Evolutionary conservation across 2,113 vertebrate species (phyloP), one percentile per base, ranked within the genome.

Genomic region (Lethenteron camtschaticum): DNA sequence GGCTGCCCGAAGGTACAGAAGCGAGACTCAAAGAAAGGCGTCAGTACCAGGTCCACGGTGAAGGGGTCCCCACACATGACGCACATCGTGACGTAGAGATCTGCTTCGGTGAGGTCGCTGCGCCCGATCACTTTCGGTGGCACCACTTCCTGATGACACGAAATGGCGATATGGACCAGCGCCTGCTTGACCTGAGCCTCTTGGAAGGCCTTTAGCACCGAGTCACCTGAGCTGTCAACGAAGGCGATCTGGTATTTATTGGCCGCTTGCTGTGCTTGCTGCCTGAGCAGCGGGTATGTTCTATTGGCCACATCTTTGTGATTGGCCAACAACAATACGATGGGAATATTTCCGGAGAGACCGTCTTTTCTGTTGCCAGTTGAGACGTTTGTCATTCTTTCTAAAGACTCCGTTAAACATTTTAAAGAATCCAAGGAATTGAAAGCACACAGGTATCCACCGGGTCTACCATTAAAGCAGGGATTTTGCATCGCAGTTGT

Each of bases 211-310:
- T 66, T 66, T 66, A 24, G n/a, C 24, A 24, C n/a, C 24, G 63
- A 41, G 41, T 41, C 41, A 41, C 41, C 63, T 16, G 63, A 20
- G 63, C 90, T 89, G 55, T 96, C 91, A 1, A 96, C 77, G 73
- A 91, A 95, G 73, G 80, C 76, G 69, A 89, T 90, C 74, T 87
- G 91, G 1, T 95, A 77, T 75, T 85, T 92, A 78, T 83, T 79
- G 3, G 94, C 86, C 16, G 88, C 82, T 75, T 88, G 89, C 73
- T 94, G 86, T 1, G 91, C 94, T 59, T 97, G 94, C 8, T 87
- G 82, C 13, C 92, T 83, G 41, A 97, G 63, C 63, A 66, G 10
- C 9, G n/a, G 8, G 20, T 16, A n/a, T 16, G n/a, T 66, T 66
- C 9, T n/a, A 20, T 66, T 66, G n/a, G 20, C 63, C n/a, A 20